Evolutionary conservation across 2,888 invertebrate species (phyloP).

Genomic region (Mythimna lalbum): DNA sequence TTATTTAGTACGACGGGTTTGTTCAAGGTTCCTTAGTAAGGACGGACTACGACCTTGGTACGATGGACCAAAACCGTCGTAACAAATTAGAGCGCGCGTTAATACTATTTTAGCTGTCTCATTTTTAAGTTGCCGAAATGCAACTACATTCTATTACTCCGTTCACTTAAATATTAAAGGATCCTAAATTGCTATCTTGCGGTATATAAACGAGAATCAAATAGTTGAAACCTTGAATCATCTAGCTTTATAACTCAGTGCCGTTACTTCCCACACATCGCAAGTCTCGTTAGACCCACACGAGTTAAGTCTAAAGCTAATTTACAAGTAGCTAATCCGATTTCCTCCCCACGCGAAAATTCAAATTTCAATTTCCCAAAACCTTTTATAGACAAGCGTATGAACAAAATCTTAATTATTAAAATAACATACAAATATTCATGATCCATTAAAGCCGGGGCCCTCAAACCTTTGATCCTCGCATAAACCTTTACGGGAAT

Average conservation of each 20-base stretch:
- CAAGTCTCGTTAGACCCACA: not conserved
- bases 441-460: slow-evolving; percentile 58
- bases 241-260: not conserved
- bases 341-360: slow-evolving; percentile 1
- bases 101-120: too few species aligned
- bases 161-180: not conserved
- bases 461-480: slow-evolving; percentile 65
- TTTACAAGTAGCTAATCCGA: slow-evolving; percentile 21
- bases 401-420: slow-evolving; percentile 48
- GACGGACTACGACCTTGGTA: too few species aligned
- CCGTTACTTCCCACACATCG: not conserved
- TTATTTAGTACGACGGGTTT: too few species aligned
- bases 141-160: too few species aligned
- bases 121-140: not conserved
- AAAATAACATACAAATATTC: slow-evolving; percentile 60
- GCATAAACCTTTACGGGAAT: slow-evolving; percentile 69
- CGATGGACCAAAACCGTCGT: too few species aligned
- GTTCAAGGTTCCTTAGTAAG: too few species aligned
- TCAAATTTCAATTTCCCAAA: slow-evolving; percentile 30
- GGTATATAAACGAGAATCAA: not conserved
- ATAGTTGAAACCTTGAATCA: not conserved
- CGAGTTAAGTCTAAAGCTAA: slow-evolving; percentile 3
- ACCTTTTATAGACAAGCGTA: slow-evolving; percentile 17
- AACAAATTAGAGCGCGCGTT: too few species aligned
- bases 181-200: not conserved